A percentile compares a stretch with the other conserved stretches of the same genome.
phyloP scores from a whole-genome alignment of 1,140 invertebrate genomes.

The Sipha flava region DNA sequence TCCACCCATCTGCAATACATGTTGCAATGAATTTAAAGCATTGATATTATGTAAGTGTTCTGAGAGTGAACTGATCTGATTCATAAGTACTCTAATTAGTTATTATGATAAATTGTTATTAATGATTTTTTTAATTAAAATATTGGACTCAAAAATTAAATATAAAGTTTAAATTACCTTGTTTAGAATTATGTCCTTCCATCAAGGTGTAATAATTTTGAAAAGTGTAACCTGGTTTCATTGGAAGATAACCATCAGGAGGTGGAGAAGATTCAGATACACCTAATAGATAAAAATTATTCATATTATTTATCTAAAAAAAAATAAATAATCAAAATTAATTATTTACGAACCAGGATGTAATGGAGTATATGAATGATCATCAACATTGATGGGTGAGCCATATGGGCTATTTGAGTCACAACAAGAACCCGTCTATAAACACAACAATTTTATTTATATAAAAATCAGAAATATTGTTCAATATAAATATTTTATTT shows the following conservation, averaged over 20 bases:
- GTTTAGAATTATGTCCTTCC: slow-evolving; percentile 15
- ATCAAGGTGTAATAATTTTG: background rate
- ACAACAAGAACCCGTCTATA: slow-evolving; percentile 20
- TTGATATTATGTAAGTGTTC: too few species aligned
- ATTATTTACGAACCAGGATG: background rate
- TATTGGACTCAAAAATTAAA: too few species aligned
- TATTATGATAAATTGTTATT: too few species aligned
- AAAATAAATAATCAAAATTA: background rate
- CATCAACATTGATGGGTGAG: slow-evolving; percentile 8
- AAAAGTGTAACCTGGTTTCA: slow-evolving; percentile 20
- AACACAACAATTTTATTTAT: background rate
- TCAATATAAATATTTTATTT: too few species aligned
- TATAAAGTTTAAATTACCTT: background rate
- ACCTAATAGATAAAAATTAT: background rate
- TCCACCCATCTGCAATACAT: too few species aligned
- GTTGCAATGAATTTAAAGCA: too few species aligned
- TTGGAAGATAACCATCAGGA: slow-evolving; percentile 23
- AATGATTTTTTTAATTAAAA: too few species aligned
- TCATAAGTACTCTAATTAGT: too few species aligned
- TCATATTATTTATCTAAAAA: background rate
- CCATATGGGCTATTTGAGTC: slow-evolving; percentile 27
- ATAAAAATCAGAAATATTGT: background rate
- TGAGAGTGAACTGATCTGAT: too few species aligned
- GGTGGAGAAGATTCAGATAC: background rate
- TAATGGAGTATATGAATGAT: slow-evolving; percentile 1